Percentiles rank a stretch among this genome's conserved stretches.
phyloP scores from a whole-genome alignment of 2,113 vertebrate species.

The Potamarius usumacintae region DNA sequence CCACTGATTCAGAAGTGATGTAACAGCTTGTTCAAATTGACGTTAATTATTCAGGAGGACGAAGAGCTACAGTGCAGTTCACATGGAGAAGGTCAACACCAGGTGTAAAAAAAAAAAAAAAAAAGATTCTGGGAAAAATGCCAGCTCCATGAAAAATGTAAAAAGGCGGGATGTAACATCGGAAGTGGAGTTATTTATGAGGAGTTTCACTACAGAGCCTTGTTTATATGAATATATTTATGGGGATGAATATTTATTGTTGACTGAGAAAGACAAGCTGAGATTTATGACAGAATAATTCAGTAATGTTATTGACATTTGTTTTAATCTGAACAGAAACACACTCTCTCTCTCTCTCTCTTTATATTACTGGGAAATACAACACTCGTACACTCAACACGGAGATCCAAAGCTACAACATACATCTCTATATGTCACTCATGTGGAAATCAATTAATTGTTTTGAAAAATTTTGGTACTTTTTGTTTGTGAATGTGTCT shows the following conservation, averaged over 20 bases:
- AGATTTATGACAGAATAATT: neutral
- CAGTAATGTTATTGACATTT: neutral
- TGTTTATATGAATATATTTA: slow-evolving; percentile 16
- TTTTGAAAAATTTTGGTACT: no score
- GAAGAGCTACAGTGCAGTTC: slow-evolving; percentile 39
- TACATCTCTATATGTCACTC: no score
- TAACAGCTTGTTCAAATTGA: slow-evolving; percentile 54
- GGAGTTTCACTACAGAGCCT: neutral
- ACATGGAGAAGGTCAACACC: slow-evolving; percentile 51
- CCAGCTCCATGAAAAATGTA: slow-evolving; percentile 38
- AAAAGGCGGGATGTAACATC: slow-evolving; percentile 3
- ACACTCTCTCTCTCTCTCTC: neutral
- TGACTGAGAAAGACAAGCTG: slow-evolving; percentile 21
- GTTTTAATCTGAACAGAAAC: neutral
- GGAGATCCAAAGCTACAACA: no score
- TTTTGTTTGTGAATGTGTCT: no score
- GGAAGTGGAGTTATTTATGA: slow-evolving; percentile 41
- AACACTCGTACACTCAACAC: no score
- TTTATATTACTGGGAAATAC: no score
- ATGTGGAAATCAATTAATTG: no score
- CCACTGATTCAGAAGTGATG: slow-evolving; percentile 40
- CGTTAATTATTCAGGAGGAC: slow-evolving; percentile 52
- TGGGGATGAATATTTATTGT: slow-evolving; percentile 3
- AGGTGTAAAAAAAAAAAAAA: slow-evolving; percentile 39
- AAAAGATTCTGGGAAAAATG: slow-evolving; percentile 33